A percentile compares a stretch with the other conserved stretches of the same genome.
phyloP scores from a whole-genome alignment of 2,888 invertebrate genomes.

The Leptothorax acervorum region DNA sequence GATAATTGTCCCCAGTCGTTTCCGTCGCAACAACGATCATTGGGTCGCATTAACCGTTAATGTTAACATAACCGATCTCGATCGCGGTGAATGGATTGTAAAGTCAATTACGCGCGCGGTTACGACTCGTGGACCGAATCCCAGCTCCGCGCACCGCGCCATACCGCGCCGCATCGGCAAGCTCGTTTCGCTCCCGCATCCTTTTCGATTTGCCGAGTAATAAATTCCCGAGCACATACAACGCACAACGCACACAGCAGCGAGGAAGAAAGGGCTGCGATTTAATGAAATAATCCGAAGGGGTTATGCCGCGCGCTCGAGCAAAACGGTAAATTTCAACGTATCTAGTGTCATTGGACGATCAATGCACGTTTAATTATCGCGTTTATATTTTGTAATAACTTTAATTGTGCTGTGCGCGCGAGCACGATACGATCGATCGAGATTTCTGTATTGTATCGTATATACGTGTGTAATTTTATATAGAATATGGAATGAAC shows the following conservation, averaged over 20 bases:
- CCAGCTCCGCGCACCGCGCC: slow-evolving; percentile 6
- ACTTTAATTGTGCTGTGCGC: slow-evolving; percentile 16
- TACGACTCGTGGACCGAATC: slow-evolving; percentile 58
- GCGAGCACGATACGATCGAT: background rate
- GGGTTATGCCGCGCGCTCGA: background rate
- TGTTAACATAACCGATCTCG: slow-evolving; percentile 69
- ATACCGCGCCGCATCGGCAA: background rate
- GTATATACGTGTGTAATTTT: background rate
- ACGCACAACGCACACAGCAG: slow-evolving; percentile 14
- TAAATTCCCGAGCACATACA: slow-evolving; percentile 56
- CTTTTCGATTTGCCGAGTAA: slow-evolving; percentile 57
- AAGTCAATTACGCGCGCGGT: slow-evolving; percentile 69
- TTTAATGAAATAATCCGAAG: slow-evolving; percentile 23
- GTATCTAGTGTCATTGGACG: slow-evolving; percentile 17
- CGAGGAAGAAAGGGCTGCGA: slow-evolving; percentile 35
- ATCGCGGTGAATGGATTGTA: slow-evolving; percentile 70
- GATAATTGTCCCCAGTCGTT: slow-evolving; percentile 63
- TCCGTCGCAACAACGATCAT: slow-evolving; percentile 39
- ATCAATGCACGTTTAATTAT: slow-evolving; percentile 26
- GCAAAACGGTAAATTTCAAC: slow-evolving; percentile 36
- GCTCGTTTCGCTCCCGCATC: slow-evolving; percentile 51
- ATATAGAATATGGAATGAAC: background rate
- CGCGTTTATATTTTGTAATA: slow-evolving; percentile 32
- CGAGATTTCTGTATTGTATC: background rate
- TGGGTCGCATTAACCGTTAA: slow-evolving; percentile 69